Evolutionary conservation across 2,113 vertebrate species (phyloP), one percentile per base, ranked within the genome.

Genomic region (Rissa tridactyla): DNA sequence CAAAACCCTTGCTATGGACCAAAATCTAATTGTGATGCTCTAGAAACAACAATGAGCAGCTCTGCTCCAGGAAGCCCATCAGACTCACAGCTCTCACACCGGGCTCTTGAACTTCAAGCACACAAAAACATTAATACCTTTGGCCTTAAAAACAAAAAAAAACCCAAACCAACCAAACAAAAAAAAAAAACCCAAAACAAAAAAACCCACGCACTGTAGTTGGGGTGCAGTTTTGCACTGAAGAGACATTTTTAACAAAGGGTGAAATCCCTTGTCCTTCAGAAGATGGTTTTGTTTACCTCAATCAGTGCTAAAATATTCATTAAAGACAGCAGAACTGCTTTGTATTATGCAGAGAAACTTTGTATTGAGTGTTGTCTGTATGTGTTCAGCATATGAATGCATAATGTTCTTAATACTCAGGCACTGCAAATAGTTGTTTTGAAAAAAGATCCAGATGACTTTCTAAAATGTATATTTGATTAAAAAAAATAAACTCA

Each of bases 291-390:
- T 97, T 96, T 98, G 96, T 98, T 98, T 98, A 97, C 97, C 96
- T 97, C 97, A 97, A 97, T 98, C 97, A 97, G 96, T 97, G 96
- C 95, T 98, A 98, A 98, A 98, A 98, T 98, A 98, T 98, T 98
- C 98, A 97, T 98, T 98, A 95, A 95, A 96, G 79, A 86, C 78
- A 97, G 92, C 87, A 97, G 95, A 96, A 95, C 94, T 92, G 96
- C 86, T 89, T 95, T 98, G 94, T 96, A 94, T 97, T 98, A 97
- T 98, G 97, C 97, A 97, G 96, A 95, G 96, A 96, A 97, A 96
- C 80, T 94, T 96, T 66, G 69, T 92, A 92, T 96, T 95, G 95
- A 89, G 75, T 94, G 82, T 94, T 95, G 92, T 81, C 95, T 97
- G 94, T 95, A 46, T 96, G 96, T 75, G 93, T 96, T 97, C 96